Conservation (phyloP, 2,888 invertebrate genomes). For the Hoplodrina ambigua region DNA sequence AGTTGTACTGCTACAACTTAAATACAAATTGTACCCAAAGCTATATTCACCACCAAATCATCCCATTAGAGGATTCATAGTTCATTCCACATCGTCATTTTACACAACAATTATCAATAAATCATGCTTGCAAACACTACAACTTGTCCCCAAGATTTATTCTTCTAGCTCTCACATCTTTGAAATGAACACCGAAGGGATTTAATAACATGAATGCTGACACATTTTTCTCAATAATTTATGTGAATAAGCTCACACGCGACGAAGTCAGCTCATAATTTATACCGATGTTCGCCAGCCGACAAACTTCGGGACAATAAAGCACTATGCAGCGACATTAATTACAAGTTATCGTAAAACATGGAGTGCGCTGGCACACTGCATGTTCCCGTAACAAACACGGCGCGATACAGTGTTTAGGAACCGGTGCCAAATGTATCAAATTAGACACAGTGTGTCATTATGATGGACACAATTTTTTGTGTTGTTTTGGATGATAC, state of each 20-base stretch:
- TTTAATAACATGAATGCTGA: conserved; percentile 71
- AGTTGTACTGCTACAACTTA: conserved; percentile 32
- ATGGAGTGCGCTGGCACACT: conserved; percentile 68
- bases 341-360: conserved; percentile 85
- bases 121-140: conserved; percentile 57
- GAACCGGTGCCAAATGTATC: conserved; percentile 53
- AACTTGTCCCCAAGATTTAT: conserved; percentile 66
- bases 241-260: conserved; percentile 72
- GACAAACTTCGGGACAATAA: conserved; percentile 79
- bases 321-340: conserved; percentile 82
- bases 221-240: conserved; percentile 78
- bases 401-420: conserved; percentile 60
- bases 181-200: conserved; percentile 64
- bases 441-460: conserved; percentile 50
- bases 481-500: conserved; percentile 15
- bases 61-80: conserved; percentile 50
- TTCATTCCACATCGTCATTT: conserved; percentile 50
- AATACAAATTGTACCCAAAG: conserved; percentile 46
- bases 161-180: conserved; percentile 58
- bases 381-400: conserved; percentile 70
- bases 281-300: conserved; percentile 70
- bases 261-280: conserved; percentile 75
- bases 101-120: conserved; percentile 59
- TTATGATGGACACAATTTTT: conserved; percentile 33
- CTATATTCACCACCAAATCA: conserved; percentile 48